These are phyloP conservation scores for Rafetus swinhoei DNA, from an alignment of 2,113 vertebrate genomes.

Conservation along the genomic window DNA sequence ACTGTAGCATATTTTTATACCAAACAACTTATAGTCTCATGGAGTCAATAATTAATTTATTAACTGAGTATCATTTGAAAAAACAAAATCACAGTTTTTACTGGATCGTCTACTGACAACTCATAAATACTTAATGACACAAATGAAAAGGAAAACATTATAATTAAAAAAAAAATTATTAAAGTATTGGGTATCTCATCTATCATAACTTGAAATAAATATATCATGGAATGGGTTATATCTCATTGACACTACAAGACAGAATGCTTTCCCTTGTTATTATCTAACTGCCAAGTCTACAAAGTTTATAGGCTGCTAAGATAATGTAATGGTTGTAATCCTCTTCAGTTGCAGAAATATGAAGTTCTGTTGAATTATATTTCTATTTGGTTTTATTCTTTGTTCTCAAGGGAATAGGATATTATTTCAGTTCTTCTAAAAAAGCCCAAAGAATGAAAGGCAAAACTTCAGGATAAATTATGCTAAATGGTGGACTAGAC, in stretches of 20 bases:
- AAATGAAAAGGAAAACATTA: constrained; percentile 53
- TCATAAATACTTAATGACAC: constrained; percentile 55
- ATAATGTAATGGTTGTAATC: constrained; percentile 62
- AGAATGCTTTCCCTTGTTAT: constrained; percentile 60
- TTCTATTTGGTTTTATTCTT: constrained; percentile 65
- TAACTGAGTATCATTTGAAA: constrained; percentile 58
- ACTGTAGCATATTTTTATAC: constrained; percentile 45
- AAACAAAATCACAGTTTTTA: constrained; percentile 59
- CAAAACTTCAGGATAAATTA: constrained; percentile 72
- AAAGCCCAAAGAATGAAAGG: constrained; percentile 53
- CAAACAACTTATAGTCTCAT: constrained; percentile 38
- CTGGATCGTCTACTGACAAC: constrained; percentile 33
- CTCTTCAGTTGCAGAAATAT: constrained; percentile 69
- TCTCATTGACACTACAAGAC: constrained; percentile 60
- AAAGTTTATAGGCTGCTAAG: constrained; percentile 65
- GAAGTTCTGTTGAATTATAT: constrained; percentile 68
- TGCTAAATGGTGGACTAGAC: constrained; percentile 67
- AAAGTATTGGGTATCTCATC: constrained; percentile 56
- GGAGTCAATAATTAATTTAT: constrained; percentile 73
- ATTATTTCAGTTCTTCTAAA: constrained; percentile 67
- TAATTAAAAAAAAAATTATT: constrained; percentile 52
- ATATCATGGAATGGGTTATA: constrained; percentile 50
- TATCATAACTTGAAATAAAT: constrained; percentile 64
- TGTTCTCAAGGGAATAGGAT: constrained; percentile 48
- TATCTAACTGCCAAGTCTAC: constrained; percentile 43